Evolutionary conservation across 1,140 invertebrate species (phyloP), one percentile per base, ranked within the genome.

Genomic region (Drosophila setifemur): DNA sequence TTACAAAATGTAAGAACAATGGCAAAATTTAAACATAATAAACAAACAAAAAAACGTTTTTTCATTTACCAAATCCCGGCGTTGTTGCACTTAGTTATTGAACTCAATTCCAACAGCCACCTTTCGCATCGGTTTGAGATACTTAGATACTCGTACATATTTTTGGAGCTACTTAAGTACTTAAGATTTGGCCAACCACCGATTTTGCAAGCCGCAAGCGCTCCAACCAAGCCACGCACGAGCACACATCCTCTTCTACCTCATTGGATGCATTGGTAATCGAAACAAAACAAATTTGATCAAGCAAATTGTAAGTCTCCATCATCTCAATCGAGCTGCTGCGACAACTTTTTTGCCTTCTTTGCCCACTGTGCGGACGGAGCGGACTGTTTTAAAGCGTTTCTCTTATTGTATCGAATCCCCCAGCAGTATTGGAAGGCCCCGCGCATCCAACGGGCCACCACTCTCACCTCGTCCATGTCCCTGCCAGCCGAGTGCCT

Each of bases 401-500:
- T 2, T 45, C 9, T 28, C 9, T 47, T 12, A 29, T 57, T 25
- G 29, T 44, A 23, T 67, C 12, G 18, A 35, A 64, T 69, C 5
- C 44, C 57, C 52, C 2, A 23, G 55, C 69, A 90, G 77, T 83
- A 83, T 73, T 90, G 83, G 83, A 90, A 89, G 57, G 83, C 85
- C 25, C 89, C 76, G 21, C 88, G 85, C 42, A 90, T 90, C 29
- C 77, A 87, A 57, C 78, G 89, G 35, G 78, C 89, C 50, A 89
- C 89, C 14, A 90, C 90, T 33, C 44, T 90, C 47, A 89, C 89
- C 64, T 88, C 90, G 49, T 89, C 88, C 50, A 90, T 90, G 85
- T 90, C 90, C 37, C 70, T 90, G 63, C 90, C 90, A 57, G 88
- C 89, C 29, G 90, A 90, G 66, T 90, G 90, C 33, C 48, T 90